phyloP scores from a whole-genome alignment of 2,797 vertebrate genomes.

The Etheostoma nigrum region DNA sequence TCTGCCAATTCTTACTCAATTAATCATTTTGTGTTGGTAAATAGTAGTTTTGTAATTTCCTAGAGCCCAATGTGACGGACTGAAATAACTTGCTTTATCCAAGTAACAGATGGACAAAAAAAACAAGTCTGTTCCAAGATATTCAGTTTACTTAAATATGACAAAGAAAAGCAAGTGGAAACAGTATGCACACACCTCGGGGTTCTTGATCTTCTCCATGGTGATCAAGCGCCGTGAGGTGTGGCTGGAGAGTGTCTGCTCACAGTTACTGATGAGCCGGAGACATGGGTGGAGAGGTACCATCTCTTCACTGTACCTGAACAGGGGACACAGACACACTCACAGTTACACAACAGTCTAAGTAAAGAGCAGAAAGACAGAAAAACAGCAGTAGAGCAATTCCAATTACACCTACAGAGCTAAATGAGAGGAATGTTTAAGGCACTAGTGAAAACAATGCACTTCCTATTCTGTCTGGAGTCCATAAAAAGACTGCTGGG shows the following conservation, averaged over 20 bases:
- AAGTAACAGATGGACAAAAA: not conserved
- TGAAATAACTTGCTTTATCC: not conserved
- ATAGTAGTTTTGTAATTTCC: not conserved
- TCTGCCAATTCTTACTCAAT: not conserved
- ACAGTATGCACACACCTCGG: slow-evolving; percentile 87
- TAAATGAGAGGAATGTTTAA: slow-evolving; percentile 8
- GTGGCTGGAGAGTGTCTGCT: slow-evolving; percentile 97
- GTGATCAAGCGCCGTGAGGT: slow-evolving; percentile 95
- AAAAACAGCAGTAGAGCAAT: not conserved
- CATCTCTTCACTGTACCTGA: slow-evolving; percentile 93
- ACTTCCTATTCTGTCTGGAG: slow-evolving; percentile 27
- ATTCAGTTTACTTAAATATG: no score
- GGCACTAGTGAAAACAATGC: slow-evolving; percentile 7
- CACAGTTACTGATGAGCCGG: slow-evolving; percentile 94
- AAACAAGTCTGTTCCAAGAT: not conserved
- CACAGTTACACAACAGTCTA: slow-evolving; percentile 4
- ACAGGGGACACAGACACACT: not conserved
- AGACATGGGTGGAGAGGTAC: slow-evolving; percentile 94
- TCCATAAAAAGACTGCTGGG: slow-evolving; percentile 23
- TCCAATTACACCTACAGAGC: not conserved
- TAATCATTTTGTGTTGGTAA: not conserved
- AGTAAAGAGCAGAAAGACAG: not conserved
- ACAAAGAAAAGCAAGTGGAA: not conserved
- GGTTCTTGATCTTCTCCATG: slow-evolving; percentile 97
- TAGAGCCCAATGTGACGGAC: not conserved